A percentile compares a stretch with the other conserved stretches of the same genome.
phyloP scores from a whole-genome alignment of 2,113 vertebrate genomes.

The Xenus cinereus region DNA sequence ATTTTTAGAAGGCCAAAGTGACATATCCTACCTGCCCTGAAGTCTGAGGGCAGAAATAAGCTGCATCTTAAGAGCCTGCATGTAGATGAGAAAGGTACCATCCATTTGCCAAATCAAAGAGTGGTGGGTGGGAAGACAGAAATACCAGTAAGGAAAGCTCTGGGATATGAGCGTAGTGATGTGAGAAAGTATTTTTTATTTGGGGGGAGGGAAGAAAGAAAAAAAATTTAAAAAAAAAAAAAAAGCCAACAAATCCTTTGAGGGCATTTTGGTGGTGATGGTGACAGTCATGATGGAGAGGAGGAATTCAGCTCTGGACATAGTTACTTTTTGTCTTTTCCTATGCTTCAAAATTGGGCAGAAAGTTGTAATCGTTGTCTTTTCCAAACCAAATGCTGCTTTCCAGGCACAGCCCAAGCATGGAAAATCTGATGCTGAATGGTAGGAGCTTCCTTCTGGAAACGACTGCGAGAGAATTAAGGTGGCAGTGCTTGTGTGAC shows the following conservation, averaged over 20 bases:
- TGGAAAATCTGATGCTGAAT: background rate
- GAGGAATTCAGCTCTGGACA: background rate
- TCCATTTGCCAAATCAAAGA: background rate
- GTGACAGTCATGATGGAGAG: background rate
- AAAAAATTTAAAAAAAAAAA: no score
- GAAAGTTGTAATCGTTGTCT: background rate
- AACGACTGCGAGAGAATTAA: background rate
- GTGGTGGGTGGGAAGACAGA: background rate
- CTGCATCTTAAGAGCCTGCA: accelerated
- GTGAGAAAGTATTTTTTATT: background rate
- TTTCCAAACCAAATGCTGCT: background rate
- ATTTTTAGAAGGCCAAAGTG: background rate
- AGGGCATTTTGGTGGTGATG: background rate
- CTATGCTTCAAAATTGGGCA: background rate
- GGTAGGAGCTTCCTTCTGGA: background rate
- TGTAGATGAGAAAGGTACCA: background rate
- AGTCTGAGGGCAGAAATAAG: background rate
- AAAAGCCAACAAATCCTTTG: background rate
- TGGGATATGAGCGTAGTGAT: background rate
- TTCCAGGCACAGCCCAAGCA: background rate
- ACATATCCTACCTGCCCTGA: background rate
- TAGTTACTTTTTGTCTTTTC: background rate
- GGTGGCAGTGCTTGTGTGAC: background rate
- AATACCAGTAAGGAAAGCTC: background rate
- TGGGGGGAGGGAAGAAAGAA: no score